Evolutionary conservation across 2,113 vertebrate species (phyloP).

Genomic region (Ursus arctos): DNA sequence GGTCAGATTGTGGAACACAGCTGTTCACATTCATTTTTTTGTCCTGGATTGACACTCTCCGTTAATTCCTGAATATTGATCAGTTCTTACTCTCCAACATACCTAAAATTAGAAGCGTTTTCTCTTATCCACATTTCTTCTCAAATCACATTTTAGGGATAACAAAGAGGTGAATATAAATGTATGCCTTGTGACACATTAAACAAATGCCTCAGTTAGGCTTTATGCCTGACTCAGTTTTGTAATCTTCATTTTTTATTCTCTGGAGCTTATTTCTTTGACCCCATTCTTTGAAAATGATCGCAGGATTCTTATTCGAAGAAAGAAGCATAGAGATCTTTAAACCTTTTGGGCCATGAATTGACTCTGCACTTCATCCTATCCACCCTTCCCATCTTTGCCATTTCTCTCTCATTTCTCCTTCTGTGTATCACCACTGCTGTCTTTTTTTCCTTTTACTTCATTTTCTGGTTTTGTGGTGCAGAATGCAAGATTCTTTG

Average conservation of each 20-base stretch:
- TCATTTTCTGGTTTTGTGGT: neutral
- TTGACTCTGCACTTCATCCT: neutral
- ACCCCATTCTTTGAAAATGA: slow-evolving; percentile 26
- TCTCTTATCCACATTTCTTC: neutral
- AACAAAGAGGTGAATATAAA: neutral
- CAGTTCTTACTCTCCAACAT: neutral
- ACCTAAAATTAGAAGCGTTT: neutral
- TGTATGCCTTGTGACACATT: neutral
- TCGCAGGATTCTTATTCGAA: neutral
- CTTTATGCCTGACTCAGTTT: neutral
- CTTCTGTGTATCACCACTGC: neutral
- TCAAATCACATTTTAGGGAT: neutral
- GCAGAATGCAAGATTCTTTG: neutral
- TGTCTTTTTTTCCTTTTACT: neutral
- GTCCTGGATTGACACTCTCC: slow-evolving; percentile 57
- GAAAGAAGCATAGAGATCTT: neutral
- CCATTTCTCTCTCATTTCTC: neutral
- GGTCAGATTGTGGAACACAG: slow-evolving; percentile 74
- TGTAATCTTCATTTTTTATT: slow-evolving; percentile 52
- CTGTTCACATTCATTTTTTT: slow-evolving; percentile 73
- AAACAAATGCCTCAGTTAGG: neutral
- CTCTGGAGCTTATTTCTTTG: slow-evolving; percentile 25
- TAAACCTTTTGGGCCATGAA: neutral
- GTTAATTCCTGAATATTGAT: slow-evolving; percentile 67
- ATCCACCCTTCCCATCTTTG: neutral